Evolutionary conservation across 2,888 invertebrate species (phyloP), one percentile per base, ranked within the genome.

Genomic region (Argyresthia goedartella): DNA sequence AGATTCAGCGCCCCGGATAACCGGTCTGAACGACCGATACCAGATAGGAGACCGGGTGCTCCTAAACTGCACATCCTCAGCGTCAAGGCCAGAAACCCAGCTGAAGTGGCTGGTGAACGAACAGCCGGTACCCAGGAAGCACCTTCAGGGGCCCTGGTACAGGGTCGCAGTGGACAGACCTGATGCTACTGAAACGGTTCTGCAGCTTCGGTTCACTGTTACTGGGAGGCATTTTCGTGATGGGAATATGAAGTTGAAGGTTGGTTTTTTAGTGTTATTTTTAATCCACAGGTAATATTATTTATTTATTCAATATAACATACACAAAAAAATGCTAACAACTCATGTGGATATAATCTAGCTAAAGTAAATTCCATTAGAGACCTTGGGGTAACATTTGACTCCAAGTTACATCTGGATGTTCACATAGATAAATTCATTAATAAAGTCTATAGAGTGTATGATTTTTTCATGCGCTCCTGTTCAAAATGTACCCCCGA

Each of bases 41-140:
- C 91, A 90, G 69, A 88, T 92, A 51, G 93, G 93, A 15, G 95
- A 95, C 65, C 81, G 88, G 49, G 91, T 94, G 35, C 86, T 89
- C 58, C 90, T 94, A 57, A 95, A 95, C 81, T 95, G 95, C 79
- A 92, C 93, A 8, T 92, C 95, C 16, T 89, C 91, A 11, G 89
- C 91, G 53, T 94, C 95, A 36, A 91, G 92, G 59, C 95, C 95
- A 1, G 92, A 92, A 15, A 92, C 94, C 50, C 89, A 91, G 65
- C 89, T 95, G 55, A 91, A 90, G 64, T 95, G 95, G 95, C 91
- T 92, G 78, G 90, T 95, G 71, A 95, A 95, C 74, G 93, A 91
- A 45, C 89, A 90, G 64, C 91, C 90, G 60, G 90, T 88, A 6
- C 84, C 88, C 42, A 71, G 74, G 45, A 73, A 77, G 9, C 77